These are phyloP conservation scores for Mesocricetus auratus DNA, from an alignment of 2,113 vertebrate genomes.

Conservation along the genomic window DNA sequence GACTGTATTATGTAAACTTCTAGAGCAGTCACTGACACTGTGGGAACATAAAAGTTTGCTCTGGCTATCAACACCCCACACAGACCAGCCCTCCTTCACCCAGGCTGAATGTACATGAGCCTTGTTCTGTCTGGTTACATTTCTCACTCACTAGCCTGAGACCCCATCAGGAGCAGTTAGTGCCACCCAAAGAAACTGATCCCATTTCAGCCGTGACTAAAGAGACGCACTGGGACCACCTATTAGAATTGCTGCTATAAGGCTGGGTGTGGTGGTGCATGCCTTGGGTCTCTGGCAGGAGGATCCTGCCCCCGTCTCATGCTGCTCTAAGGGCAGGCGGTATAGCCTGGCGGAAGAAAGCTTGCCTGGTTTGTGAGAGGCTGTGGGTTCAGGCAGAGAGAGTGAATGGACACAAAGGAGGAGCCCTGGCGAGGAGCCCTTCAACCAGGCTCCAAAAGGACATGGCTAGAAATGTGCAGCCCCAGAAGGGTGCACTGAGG, in stretches of 20 bases:
- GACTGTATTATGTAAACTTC: not conserved
- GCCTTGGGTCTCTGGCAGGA: not conserved
- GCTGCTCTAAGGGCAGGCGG: not conserved
- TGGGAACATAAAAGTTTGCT: slow-evolving; percentile 10
- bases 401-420: not conserved
- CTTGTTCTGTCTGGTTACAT: not conserved
- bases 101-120: not conserved
- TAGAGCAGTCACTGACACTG: not conserved
- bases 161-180: not conserved
- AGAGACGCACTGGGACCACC: not conserved
- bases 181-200: not conserved
- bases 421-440: not conserved
- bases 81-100: too few species aligned
- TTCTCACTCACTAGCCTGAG: not conserved
- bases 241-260: not conserved
- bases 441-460: not conserved
- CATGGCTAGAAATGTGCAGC: not conserved
- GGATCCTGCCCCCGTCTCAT: not conserved
- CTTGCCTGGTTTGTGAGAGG: not conserved
- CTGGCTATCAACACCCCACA: not conserved
- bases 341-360: not conserved
- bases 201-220: not conserved
- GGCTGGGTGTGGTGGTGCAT: not conserved
- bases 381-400: not conserved
- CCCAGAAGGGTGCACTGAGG: not conserved